Percentiles rank a stretch among this genome's conserved stretches.
Conservation (phyloP, 2,888 invertebrate genomes). For the Amphipyra tragopoginis region DNA sequence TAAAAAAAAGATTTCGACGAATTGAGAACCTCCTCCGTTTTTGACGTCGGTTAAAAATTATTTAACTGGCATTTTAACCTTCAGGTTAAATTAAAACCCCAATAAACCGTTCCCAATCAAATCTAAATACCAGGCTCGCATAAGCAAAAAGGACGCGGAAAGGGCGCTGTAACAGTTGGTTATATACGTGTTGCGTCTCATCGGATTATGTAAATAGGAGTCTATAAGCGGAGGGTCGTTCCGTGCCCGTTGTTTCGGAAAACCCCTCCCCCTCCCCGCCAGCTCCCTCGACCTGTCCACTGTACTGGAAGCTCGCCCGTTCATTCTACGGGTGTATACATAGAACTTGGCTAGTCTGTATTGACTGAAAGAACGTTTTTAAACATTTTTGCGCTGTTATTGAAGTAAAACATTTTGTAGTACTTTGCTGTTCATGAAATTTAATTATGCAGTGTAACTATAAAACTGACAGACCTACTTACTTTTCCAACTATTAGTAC, state of each 20-base stretch:
- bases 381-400: not conserved
- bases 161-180: conserved; percentile 47
- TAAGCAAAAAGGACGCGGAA: conserved; percentile 47
- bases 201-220: conserved; percentile 71
- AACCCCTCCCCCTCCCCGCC: conserved; percentile 58
- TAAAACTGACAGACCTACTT: too few relatives aligned
- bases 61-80: too few relatives aligned
- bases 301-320: conserved; percentile 66
- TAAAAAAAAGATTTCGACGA: too few relatives aligned
- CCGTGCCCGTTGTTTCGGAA: conserved; percentile 81
- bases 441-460: too few relatives aligned
- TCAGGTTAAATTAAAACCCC: not conserved
- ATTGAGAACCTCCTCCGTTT: too few relatives aligned
- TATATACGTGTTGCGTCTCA: conserved; percentile 57
- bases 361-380: conserved; percentile 16
- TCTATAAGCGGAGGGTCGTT: conserved; percentile 72
- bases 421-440: too few relatives aligned
- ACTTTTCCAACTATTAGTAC: too few relatives aligned
- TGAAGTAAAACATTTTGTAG: too few relatives aligned
- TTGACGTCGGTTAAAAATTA: too few relatives aligned
- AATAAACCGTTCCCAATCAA: conserved; percentile 13
- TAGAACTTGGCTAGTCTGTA: conserved; percentile 28
- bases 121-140: conserved; percentile 35
- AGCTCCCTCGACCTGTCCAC: conserved; percentile 58
- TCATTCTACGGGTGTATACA: conserved; percentile 44